Evolutionary conservation across 2,113 vertebrate genomes (phyloP), one percentile per base, ranked within the genome.

Genomic region (Channa argus): DNA sequence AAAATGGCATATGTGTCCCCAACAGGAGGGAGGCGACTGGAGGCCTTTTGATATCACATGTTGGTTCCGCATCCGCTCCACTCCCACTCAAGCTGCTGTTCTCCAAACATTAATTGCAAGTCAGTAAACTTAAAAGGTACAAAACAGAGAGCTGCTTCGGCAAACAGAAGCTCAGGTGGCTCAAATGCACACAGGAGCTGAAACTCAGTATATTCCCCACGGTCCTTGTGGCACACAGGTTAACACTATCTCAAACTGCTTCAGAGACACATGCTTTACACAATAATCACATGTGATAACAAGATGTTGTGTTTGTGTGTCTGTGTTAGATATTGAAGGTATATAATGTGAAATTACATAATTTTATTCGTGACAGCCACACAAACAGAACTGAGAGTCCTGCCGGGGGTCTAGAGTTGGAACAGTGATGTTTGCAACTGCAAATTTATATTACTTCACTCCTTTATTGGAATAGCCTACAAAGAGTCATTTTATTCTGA

Each of bases 71-170:
- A 41, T 79, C 67, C 13, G 4, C 37, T 52, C 53, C 62, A 61
- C 45, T 78, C 72, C 79, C 53, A 71, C 65, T 12, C 71, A 71
- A 50, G 66, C 72, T 54, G 66, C 49, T 36, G 54, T 60, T 76
- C 62, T 58, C 54, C 62, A 71, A 79, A 82, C 58, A 69, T 79
- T 79, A 85, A 84, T 63, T 45, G 43, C 54, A 76, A 74, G 52
- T 71, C 45, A 71, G 59, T 54, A 74, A 82, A 79, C 63, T 55
- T 80, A 64, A 73, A 80, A 82, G 63, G 63, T 78, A 46, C n/a
- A 76, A 73, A 61, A 67, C n/a, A 63, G 41, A 78, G n/a, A 77
- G 60, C 49, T 54, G 52, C 24, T 24, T 24, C 24, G 78, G 54
- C 69, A 88, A 84, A 86, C 74, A 81, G 4, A 8, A 55, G 14